Percentiles rank a stretch among this genome's conserved stretches.
phyloP scores from a whole-genome alignment of 2,797 vertebrate genomes.

The Adrianichthys oophorus region DNA sequence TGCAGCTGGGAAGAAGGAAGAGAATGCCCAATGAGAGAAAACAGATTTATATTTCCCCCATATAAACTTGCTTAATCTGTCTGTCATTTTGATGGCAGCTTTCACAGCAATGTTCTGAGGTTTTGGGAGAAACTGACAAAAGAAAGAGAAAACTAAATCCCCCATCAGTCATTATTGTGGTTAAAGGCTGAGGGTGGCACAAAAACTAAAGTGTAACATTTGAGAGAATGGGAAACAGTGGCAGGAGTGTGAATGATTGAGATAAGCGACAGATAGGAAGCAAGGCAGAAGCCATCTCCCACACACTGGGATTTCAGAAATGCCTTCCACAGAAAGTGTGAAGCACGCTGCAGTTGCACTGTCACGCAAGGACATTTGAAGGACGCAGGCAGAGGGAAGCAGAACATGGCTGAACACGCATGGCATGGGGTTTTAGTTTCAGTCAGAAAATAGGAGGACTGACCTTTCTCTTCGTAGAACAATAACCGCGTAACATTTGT shows the following conservation, averaged over 20 bases:
- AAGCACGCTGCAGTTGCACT: conserved; percentile 54
- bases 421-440: conserved; percentile 19
- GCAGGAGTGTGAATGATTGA: conserved; percentile 66
- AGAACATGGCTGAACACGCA: conserved; percentile 33
- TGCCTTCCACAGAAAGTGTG: conserved; percentile 56
- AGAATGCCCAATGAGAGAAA: conserved; percentile 12
- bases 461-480: conserved; percentile 17
- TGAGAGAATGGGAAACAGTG: conserved; percentile 47
- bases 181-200: conserved; percentile 59
- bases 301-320: conserved; percentile 59
- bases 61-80: conserved; percentile 24
- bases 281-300: conserved; percentile 59
- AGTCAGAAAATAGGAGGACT: conserved; percentile 1
- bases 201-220: conserved; percentile 55
- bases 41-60: conserved; percentile 1
- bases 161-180: conserved; percentile 50
- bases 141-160: conserved; percentile 37
- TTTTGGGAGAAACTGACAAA: conserved; percentile 40
- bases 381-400: conserved; percentile 45
- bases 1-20: conserved; percentile 1
- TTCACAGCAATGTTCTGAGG: conserved; percentile 23
- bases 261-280: conserved; percentile 67
- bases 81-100: conserved; percentile 23
- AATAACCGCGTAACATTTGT: conserved; percentile 6
- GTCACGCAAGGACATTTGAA: conserved; percentile 74